Evolutionary conservation across 53 echinoderm and acorn worm species (phyloP).

Genomic region (Henricia sp.): DNA sequence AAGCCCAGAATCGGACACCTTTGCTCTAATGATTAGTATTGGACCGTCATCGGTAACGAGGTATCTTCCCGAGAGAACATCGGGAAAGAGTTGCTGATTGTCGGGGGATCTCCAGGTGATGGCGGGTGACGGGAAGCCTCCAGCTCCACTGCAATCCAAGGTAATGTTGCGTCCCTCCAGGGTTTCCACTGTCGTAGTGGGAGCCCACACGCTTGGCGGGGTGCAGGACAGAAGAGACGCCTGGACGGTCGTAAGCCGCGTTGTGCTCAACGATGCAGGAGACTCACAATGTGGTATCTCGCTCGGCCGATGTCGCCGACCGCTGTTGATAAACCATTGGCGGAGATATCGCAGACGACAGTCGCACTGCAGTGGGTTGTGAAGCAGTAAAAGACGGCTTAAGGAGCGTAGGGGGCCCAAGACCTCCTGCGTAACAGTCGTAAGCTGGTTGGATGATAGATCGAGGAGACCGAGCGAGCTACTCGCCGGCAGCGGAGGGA

Average conservation of each 20-base stretch:
- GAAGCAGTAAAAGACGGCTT: conserved; percentile 65
- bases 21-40: conserved; percentile 64
- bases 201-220: conserved; percentile 64
- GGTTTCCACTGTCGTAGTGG: conserved; percentile 17
- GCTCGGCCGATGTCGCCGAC: conserved; percentile 64
- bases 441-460: conserved; percentile 73
- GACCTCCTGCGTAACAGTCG: conserved; percentile 70
- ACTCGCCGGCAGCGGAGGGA: conserved; percentile 73
- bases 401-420: conserved; percentile 66
- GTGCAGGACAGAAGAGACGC: conserved; percentile 63
- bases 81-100: conserved; percentile 9
- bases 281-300: conserved; percentile 81
- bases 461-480: conserved; percentile 67
- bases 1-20: conserved; percentile 69
- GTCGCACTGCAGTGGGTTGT: conserved; percentile 86
- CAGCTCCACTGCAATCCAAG: conserved; percentile 69
- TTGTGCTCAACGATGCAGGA: conserved; percentile 62
- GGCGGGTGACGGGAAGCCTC: conserved; percentile 78
- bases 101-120: conserved; percentile 74
- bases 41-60: conserved; percentile 74
- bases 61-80: conserved; percentile 45
- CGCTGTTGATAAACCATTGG: conserved; percentile 71
- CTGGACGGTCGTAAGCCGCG: conserved; percentile 70
- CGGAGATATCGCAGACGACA: conserved; percentile 68
- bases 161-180: conserved; percentile 57